phyloP scores from a whole-genome alignment of 1,140 invertebrate species.

The Megathymus violae region DNA sequence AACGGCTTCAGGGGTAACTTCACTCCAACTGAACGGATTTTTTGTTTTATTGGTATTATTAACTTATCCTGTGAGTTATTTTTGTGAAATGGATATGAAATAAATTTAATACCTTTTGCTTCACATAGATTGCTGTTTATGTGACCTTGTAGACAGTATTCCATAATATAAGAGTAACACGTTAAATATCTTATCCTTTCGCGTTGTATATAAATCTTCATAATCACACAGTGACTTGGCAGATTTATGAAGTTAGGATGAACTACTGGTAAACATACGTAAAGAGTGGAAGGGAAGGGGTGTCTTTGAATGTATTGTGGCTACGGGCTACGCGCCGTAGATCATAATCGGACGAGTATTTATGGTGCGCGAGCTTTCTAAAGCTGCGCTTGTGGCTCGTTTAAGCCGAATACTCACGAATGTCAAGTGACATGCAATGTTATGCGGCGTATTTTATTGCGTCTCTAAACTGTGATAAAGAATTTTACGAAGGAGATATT shows the following conservation, averaged over 20 bases:
- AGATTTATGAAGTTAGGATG: conserved; percentile 64
- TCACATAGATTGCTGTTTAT: not conserved
- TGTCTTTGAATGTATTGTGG: conserved; percentile 61
- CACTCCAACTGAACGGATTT: not conserved
- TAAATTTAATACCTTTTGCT: not conserved
- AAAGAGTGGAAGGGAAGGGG: conserved; percentile 57
- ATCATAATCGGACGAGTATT: conserved; percentile 82
- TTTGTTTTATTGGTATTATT: not conserved
- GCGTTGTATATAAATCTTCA: conserved; percentile 51
- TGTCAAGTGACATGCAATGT: conserved; percentile 66
- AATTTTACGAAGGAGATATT: conserved; percentile 45
- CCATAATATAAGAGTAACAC: not conserved
- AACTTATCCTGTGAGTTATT: not conserved
- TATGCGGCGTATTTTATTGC: conserved; percentile 55
- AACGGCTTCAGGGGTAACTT: not conserved
- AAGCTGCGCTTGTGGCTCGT: conserved; percentile 58
- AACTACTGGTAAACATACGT: conserved; percentile 58
- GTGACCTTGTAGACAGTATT: not conserved
- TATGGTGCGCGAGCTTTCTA: conserved; percentile 78
- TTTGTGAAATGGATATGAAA: not conserved
- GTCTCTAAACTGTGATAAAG: conserved; percentile 45
- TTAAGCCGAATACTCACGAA: conserved; percentile 59
- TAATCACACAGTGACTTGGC: conserved; percentile 53
- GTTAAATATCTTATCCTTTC: conserved; percentile 18
- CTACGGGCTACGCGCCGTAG: conserved; percentile 81